Conservation (phyloP, 2,113 vertebrate genomes). For the Jaculus jaculus region DNA sequence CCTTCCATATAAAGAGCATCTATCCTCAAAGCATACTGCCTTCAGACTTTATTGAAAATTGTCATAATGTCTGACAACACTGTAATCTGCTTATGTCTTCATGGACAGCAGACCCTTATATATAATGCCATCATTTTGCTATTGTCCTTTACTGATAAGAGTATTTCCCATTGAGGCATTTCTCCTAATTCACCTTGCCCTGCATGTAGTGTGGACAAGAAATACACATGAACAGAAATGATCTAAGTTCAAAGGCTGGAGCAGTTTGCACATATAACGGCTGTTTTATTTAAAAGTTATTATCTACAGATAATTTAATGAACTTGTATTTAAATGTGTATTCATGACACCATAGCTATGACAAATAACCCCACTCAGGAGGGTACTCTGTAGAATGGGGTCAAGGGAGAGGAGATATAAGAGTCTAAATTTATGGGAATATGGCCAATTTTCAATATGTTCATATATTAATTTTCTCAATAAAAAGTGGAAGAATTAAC, state of each 20-base stretch:
- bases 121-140: no score
- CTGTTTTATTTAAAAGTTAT: background rate
- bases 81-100: background rate
- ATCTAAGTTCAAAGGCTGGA: background rate
- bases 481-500: background rate
- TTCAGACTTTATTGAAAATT: slow-evolving; percentile 32
- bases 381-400: no score
- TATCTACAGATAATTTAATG: background rate
- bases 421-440: no score
- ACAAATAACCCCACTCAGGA: no score
- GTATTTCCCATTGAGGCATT: background rate
- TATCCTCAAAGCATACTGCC: background rate
- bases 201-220: background rate
- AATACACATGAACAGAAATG: background rate
- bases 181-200: background rate
- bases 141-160: background rate
- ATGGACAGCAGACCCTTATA: background rate
- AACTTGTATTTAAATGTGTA: background rate
- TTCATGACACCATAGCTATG: no score
- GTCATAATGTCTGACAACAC: background rate
- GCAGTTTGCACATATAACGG: background rate
- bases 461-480: background rate
- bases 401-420: no score
- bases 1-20: background rate
- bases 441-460: no score